Conservation (phyloP, 2,113 vertebrate genomes). For the Xenopus borealis region DNA sequence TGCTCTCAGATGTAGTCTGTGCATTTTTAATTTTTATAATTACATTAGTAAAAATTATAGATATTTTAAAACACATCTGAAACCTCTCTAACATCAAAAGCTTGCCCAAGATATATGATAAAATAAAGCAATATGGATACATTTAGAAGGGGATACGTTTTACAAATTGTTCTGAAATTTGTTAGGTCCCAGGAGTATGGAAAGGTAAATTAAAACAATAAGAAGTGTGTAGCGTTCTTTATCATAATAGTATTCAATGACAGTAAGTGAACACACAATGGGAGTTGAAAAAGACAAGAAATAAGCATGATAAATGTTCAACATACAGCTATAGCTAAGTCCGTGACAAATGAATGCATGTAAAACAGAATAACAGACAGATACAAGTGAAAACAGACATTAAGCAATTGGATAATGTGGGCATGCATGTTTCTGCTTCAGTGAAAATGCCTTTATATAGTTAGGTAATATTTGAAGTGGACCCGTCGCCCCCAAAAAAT, state of each 20-base stretch:
- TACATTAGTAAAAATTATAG: too few relatives aligned
- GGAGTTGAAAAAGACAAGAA: slow-evolving; percentile 12
- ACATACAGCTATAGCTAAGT: not conserved
- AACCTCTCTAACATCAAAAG: too few relatives aligned
- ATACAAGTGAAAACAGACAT: not conserved
- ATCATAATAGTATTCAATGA: not conserved
- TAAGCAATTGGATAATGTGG: not conserved
- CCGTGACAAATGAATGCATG: not conserved
- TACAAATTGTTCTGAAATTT: slow-evolving; percentile 1
- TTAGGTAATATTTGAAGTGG: too few relatives aligned
- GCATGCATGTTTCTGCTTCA: not conserved
- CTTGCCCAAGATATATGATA: too few relatives aligned
- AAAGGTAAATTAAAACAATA: not conserved
- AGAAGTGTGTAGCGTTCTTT: not conserved
- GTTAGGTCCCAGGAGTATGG: not conserved
- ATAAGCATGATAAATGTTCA: not conserved
- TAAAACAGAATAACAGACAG: not conserved
- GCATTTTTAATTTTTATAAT: too few relatives aligned
- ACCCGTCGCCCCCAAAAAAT: too few relatives aligned
- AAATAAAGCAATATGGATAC: not conserved
- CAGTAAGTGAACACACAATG: not conserved
- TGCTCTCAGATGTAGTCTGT: too few relatives aligned
- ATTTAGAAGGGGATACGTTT: not conserved
- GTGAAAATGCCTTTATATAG: not conserved
- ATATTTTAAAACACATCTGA: too few relatives aligned